Base-by-base conservation (phyloP, 2,797 vertebrate genomes). In the Malacoctenus gilli region DNA sequence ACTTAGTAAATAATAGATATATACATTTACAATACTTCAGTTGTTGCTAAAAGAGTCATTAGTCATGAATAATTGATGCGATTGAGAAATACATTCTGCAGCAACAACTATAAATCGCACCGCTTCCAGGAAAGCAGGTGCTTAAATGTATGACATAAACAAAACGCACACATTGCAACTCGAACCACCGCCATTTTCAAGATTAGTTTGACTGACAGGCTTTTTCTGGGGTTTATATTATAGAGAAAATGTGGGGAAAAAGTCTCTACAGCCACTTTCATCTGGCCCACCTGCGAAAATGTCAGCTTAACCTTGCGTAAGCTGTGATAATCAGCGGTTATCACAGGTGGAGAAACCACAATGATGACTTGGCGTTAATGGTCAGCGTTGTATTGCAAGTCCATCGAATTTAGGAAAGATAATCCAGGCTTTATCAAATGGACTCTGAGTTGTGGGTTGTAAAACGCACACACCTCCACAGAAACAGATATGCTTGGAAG, bases 381-480 rank as follows among this genome's bases (percentile, higher is more conserved):
- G 44, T 66, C 71, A 77, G 42, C 25, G 36, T 58, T 75, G 38
- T 65, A 34, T 38, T 3, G 39, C 25, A 55, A 48, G 34, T 58
- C 14, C 54, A 71, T 68, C 40, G 41, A 46, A 66, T 10, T 9
- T 14, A 16, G 30, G 23, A 41, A 8, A 39, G 79, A 80, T 85
- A 77, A 69, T 36, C 16, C 4, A 59, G 48, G 8, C 39, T 72
- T 85, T 85, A 86, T 87, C 86, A 72, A 5, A 21, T 83, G 82
- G 84, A 83, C 87, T 82, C 69, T 83, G 73, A 64, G 51, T 69
- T 66, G 16, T 30, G 51, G 9, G 34, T 42, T 72, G 35, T 51
- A 55, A 34, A 58, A 67, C 38, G 37, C 37, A 22, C 31, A 51
- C 48, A 46, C 5, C 44, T 41, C 46, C 6, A 25, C 38, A 66